Evolutionary conservation across 2,888 invertebrate species (phyloP).

Genomic region (Actias luna): DNA sequence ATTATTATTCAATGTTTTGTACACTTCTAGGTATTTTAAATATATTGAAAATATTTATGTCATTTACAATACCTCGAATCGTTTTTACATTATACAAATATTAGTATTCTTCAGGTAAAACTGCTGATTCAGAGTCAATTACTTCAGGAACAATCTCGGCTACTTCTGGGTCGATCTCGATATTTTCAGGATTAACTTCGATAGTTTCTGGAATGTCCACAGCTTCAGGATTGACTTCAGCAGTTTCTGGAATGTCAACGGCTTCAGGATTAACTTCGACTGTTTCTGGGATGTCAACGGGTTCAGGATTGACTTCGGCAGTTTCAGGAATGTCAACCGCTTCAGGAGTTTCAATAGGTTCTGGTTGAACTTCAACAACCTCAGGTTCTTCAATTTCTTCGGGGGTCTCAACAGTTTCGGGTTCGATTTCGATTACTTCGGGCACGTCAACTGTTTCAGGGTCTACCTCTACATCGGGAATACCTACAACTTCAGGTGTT

Average conservation of each 20-base stretch:
- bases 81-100: background rate
- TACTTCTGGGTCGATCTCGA: background rate
- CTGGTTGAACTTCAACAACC: background rate
- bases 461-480: background rate
- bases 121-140: background rate
- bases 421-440: background rate
- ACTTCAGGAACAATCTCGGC: background rate
- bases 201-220: background rate
- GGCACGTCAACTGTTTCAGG: constrained; percentile 5
- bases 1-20: background rate
- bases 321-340: background rate
- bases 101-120: background rate
- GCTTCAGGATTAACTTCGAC: background rate
- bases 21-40: background rate
- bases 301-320: background rate
- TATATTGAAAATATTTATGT: background rate
- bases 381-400: background rate
- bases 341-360: background rate
- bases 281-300: background rate
- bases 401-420: background rate
- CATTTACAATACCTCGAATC: background rate
- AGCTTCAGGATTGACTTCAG: background rate
- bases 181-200: background rate
- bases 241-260: background rate
- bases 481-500: background rate